A percentile compares a stretch with the other conserved stretches of the same genome.
Conservation (phyloP, 2,113 vertebrate genomes). For the Apteryx owenii region DNA sequence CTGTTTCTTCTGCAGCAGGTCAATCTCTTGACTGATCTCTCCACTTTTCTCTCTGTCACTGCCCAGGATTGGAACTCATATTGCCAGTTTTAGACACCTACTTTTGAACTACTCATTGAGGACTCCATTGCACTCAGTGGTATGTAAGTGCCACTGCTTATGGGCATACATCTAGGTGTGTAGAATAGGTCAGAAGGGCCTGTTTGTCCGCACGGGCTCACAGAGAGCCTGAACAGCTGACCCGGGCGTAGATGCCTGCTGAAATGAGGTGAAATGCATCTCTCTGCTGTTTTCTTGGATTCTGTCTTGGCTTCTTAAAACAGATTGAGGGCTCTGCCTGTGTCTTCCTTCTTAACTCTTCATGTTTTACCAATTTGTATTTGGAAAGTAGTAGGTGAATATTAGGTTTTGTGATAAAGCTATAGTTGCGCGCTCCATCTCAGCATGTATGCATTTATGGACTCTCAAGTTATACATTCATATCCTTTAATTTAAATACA, state of each 20-base stretch:
- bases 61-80: background rate
- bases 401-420: background rate
- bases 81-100: background rate
- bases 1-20: background rate
- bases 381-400: background rate
- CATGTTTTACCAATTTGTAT: background rate
- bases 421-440: background rate
- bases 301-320: background rate
- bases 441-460: background rate
- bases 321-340: background rate
- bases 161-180: background rate
- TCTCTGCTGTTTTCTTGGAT: background rate
- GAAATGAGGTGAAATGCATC: background rate
- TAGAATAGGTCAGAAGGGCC: background rate
- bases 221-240: background rate
- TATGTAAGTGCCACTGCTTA: rapidly evolving
- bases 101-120: background rate
- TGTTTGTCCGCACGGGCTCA: background rate
- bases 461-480: background rate
- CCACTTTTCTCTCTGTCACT: background rate
- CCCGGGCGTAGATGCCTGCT: background rate
- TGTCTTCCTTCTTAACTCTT: background rate
- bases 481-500: background rate
- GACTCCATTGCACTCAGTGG: background rate
- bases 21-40: background rate